phyloP scores from a whole-genome alignment of 2,113 vertebrate genomes.

The Pheucticus melanocephalus region DNA sequence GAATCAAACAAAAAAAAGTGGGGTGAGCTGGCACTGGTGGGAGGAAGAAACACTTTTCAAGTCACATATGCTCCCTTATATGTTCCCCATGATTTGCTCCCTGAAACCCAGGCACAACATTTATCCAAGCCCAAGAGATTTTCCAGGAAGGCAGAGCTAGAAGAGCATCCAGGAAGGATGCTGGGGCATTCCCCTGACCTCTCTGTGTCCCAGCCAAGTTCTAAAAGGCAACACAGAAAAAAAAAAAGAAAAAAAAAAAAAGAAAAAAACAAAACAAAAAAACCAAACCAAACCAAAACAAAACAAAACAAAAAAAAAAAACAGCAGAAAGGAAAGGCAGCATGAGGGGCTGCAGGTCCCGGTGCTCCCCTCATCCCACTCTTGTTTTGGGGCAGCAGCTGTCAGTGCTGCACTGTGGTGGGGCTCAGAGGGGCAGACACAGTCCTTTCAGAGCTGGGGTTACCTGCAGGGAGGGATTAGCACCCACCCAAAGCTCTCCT shows the following conservation, averaged over 20 bases:
- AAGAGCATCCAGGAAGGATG: neutral
- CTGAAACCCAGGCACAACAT: neutral
- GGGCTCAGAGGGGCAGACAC: neutral
- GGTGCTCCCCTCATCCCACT: neutral
- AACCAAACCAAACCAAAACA: no score
- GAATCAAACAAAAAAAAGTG: neutral
- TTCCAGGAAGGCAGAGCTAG: neutral
- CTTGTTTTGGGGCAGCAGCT: neutral
- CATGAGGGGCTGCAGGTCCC: accelerated
- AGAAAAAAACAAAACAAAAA: no score
- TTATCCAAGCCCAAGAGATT: neutral
- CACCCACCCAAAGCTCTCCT: neutral
- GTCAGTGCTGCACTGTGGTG: neutral
- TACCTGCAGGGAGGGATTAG: neutral
- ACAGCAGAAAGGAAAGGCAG: neutral
- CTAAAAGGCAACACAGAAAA: neutral
- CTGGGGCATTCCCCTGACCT: neutral
- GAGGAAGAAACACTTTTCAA: neutral
- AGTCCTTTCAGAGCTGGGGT: neutral
- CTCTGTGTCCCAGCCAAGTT: accelerated
- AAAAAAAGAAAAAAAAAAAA: neutral
- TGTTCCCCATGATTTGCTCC: neutral
- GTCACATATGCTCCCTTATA: neutral
- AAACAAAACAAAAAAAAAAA: no score
- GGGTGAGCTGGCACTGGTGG: neutral